phyloP scores from a whole-genome alignment of 1,140 invertebrate species.

The Schmidtea mediterranea region DNA sequence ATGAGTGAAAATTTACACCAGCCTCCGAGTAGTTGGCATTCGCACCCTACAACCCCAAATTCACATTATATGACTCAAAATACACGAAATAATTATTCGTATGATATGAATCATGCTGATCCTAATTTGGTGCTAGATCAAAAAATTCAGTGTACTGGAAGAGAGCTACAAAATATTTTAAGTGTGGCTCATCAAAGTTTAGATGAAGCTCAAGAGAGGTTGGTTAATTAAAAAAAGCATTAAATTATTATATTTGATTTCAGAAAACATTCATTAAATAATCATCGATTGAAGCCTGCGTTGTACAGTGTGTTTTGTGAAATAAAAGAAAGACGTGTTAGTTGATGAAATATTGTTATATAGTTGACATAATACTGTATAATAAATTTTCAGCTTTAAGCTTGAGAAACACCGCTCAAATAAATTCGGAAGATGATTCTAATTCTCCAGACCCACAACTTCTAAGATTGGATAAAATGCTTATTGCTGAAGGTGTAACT shows the following conservation, averaged over 20 bases:
- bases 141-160: background rate
- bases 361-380: too few species aligned
- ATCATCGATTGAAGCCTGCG: slow-evolving; percentile 27
- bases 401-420: slow-evolving; percentile 8
- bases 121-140: background rate
- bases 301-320: slow-evolving; percentile 28
- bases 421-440: background rate
- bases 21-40: too few species aligned
- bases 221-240: too few species aligned
- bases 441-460: slow-evolving; percentile 85
- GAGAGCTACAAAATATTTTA: background rate
- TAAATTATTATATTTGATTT: too few species aligned
- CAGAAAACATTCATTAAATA: slow-evolving; percentile 25
- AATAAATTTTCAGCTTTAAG: slow-evolving; percentile 5
- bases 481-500: slow-evolving; percentile 92
- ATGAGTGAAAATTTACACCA: too few species aligned
- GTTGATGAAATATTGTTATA: slow-evolving; percentile 3
- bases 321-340: slow-evolving; percentile 29
- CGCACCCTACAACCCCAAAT: too few species aligned
- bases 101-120: too few species aligned
- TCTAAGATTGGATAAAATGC: slow-evolving; percentile 96
- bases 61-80: too few species aligned
- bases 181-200: slow-evolving; percentile 2
- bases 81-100: too few species aligned
- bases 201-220: slow-evolving; percentile 3